Evolutionary conservation across 2,888 invertebrate genomes (phyloP).

Genomic region (Trichacis sp.): DNA sequence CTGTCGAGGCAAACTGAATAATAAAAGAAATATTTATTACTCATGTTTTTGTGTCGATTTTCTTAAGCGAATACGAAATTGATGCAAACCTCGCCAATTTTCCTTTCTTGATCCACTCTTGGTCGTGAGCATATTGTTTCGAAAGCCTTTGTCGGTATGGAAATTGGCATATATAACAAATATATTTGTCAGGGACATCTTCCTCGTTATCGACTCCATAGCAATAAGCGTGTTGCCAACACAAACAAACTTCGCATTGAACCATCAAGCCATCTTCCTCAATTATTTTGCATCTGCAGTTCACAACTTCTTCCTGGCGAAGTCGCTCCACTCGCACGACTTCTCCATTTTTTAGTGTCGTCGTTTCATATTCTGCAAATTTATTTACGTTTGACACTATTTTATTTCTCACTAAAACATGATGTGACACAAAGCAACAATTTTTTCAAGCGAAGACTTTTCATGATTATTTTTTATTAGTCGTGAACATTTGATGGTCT

Average conservation of each 20-base stretch:
- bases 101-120: slow-evolving; percentile 91
- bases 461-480: too few relatives aligned
- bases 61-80: too few relatives aligned
- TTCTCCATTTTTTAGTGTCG: slow-evolving; percentile 73
- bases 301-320: slow-evolving; percentile 89
- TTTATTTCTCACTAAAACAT: too few relatives aligned
- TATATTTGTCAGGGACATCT: slow-evolving; percentile 91
- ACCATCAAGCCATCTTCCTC: slow-evolving; percentile 98
- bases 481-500: too few relatives aligned
- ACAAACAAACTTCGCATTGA: slow-evolving; percentile 93
- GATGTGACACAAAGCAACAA: too few relatives aligned
- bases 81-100: slow-evolving; percentile 72
- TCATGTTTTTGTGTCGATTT: too few relatives aligned
- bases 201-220: slow-evolving; percentile 86
- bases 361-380: slow-evolving; percentile 58
- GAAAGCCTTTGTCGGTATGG: slow-evolving; percentile 82
- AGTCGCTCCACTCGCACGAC: slow-evolving; percentile 83
- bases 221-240: slow-evolving; percentile 96
- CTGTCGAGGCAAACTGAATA: neutral
- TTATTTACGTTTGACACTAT: too few relatives aligned
- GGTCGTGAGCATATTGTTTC: slow-evolving; percentile 84
- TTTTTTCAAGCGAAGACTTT: too few relatives aligned
- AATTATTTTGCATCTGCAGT: slow-evolving; percentile 88
- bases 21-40: neutral
- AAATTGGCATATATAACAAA: slow-evolving; percentile 90